Evolutionary conservation across 2,797 vertebrate species (phyloP).

Genomic region (Acanthurus tractus): DNA sequence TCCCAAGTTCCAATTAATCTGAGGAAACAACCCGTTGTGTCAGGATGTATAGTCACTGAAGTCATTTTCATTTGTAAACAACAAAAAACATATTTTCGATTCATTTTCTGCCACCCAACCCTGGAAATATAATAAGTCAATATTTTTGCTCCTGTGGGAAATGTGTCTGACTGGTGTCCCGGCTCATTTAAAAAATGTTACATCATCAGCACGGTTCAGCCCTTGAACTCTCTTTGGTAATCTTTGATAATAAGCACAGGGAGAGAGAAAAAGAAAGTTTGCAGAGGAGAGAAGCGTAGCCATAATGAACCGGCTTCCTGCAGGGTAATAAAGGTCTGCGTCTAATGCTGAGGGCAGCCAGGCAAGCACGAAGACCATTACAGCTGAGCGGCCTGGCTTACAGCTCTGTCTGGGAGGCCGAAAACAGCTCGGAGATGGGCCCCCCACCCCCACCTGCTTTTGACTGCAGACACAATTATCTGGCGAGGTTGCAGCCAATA

Average conservation of each 20-base stretch:
- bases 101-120: slow-evolving; percentile 37
- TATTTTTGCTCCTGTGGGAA: slow-evolving; percentile 39
- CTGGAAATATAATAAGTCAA: slow-evolving; percentile 24
- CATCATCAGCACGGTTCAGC: slow-evolving; percentile 59
- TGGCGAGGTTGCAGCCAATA: slow-evolving; percentile 39
- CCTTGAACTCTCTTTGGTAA: slow-evolving; percentile 73
- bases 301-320: slow-evolving; percentile 79
- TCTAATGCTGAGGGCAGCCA: slow-evolving; percentile 80
- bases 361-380: slow-evolving; percentile 82
- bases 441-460: slow-evolving; percentile 28
- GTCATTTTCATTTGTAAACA: slow-evolving; percentile 55
- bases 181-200: slow-evolving; percentile 71
- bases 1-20: slow-evolving; percentile 62
- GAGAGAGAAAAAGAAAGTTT: slow-evolving; percentile 71
- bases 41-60: slow-evolving; percentile 33
- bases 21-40: slow-evolving; percentile 32
- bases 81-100: slow-evolving; percentile 30
- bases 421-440: slow-evolving; percentile 60
- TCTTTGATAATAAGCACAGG: slow-evolving; percentile 71
- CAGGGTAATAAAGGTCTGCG: slow-evolving; percentile 79
- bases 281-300: slow-evolving; percentile 55
- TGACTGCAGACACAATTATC: slow-evolving; percentile 66
- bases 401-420: slow-evolving; percentile 65
- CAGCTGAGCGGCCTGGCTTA: slow-evolving; percentile 69
- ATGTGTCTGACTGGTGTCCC: slow-evolving; percentile 59